Conservation (phyloP, 2,797 vertebrate genomes). For the Leuciscus waleckii region DNA sequence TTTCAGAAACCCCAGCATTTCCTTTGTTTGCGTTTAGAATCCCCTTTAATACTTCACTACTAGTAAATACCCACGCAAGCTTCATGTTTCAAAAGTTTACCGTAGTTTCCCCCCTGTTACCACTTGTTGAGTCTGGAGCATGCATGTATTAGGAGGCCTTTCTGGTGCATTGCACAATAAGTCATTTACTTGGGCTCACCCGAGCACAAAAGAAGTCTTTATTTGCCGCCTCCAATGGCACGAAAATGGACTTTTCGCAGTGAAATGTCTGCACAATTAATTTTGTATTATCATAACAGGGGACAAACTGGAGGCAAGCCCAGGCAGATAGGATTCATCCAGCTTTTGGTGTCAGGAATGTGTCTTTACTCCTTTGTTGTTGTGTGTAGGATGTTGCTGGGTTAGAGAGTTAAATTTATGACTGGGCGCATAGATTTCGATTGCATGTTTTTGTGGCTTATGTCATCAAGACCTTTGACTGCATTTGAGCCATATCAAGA, state of each 20-base stretch:
- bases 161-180: constrained; percentile 43
- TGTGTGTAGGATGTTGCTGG: constrained; percentile 3
- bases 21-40: constrained; percentile 19
- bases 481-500: background rate
- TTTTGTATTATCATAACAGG: constrained; percentile 56
- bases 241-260: constrained; percentile 12
- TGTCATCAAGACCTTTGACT: constrained; percentile 3
- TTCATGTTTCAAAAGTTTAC: background rate
- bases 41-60: background rate
- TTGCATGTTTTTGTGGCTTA: background rate
- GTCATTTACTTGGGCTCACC: constrained; percentile 39
- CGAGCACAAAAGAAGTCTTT: constrained; percentile 46
- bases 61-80: background rate
- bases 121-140: constrained; percentile 47
- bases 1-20: constrained; percentile 12
- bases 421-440: background rate
- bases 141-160: constrained; percentile 33
- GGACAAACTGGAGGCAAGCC: constrained; percentile 50
- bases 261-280: constrained; percentile 48
- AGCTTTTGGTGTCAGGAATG: constrained; percentile 48
- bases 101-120: background rate
- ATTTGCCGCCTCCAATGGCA: constrained; percentile 28
- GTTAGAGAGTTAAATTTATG: constrained; percentile 19
- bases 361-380: constrained; percentile 39
- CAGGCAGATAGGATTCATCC: constrained; percentile 45